phyloP scores from a whole-genome alignment of 2,113 vertebrate species.

The Leptocoma aspasia region DNA sequence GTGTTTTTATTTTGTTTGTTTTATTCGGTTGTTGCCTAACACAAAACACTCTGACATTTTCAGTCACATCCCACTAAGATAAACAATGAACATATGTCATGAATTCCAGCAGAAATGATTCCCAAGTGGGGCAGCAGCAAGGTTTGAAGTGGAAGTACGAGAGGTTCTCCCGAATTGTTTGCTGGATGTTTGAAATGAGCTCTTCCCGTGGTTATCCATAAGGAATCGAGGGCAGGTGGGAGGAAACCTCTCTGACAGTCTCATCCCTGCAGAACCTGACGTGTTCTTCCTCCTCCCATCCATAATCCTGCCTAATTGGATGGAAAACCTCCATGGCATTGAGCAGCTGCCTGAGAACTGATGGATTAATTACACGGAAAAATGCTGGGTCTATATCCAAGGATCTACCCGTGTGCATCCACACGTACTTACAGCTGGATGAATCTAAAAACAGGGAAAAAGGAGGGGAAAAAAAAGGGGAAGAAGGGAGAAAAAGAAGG shows the following conservation, averaged over 20 bases:
- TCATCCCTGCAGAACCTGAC: not conserved
- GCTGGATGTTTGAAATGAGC: not conserved
- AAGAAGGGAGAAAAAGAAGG: not conserved
- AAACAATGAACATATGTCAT: constrained; percentile 60
- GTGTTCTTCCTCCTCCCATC: not conserved
- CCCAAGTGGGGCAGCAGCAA: constrained; percentile 38
- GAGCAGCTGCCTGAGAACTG: not conserved
- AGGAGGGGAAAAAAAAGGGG: accelerated
- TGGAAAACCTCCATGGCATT: not conserved
- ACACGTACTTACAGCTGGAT: accelerated
- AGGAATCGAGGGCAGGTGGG: not conserved
- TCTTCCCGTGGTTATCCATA: not conserved
- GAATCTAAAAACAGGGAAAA: not conserved
- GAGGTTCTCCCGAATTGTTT: not conserved
- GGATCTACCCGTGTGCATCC: accelerated
- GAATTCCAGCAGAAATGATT: constrained; percentile 51
- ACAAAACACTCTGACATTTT: constrained; percentile 57
- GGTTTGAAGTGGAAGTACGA: not conserved
- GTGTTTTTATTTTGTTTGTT: constrained; percentile 63
- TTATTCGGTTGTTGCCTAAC: constrained; percentile 62
- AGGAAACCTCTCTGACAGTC: not conserved
- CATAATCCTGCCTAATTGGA: not conserved
- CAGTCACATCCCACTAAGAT: constrained; percentile 56
- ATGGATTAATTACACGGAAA: not conserved
- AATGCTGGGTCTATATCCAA: accelerated